Percentiles rank a stretch among this genome's conserved stretches.
phyloP scores from a whole-genome alignment of 2,797 vertebrate species.

The Macropus fuliginosus region DNA sequence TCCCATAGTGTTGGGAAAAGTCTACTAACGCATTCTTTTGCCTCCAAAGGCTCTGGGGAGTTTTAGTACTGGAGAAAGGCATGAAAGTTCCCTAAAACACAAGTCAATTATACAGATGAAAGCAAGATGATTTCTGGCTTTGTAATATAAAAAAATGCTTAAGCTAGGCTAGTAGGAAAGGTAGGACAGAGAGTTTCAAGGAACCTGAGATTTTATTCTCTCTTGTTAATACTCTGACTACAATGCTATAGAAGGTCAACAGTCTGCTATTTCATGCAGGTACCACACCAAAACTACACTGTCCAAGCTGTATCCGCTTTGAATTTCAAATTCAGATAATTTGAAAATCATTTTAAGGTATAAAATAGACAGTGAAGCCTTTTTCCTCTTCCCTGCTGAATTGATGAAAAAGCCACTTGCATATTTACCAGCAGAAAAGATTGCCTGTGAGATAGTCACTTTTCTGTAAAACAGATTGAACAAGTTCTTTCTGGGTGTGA shows the following conservation, averaged over 20 bases:
- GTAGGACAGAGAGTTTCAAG: neutral
- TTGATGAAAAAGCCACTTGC: conserved; percentile 51
- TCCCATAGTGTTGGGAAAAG: neutral
- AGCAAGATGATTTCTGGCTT: conserved; percentile 30
- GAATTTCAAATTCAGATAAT: conserved; percentile 68
- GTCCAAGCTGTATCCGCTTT: conserved; percentile 49
- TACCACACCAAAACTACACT: conserved; percentile 1
- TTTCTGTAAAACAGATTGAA: conserved; percentile 62
- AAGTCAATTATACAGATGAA: neutral
- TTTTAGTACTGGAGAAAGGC: neutral
- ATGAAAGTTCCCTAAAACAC: neutral
- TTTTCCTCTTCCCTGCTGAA: conserved; percentile 17
- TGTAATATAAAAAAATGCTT: neutral
- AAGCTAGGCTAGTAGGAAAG: neutral
- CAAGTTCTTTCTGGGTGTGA: neutral
- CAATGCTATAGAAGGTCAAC: neutral
- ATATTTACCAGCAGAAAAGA: conserved; percentile 36
- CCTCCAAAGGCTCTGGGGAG: neutral
- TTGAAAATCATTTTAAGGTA: conserved; percentile 57
- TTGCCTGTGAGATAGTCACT: conserved; percentile 18
- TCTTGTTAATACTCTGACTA: conserved; percentile 5
- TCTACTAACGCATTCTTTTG: neutral
- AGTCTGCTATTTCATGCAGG: conserved; percentile 39
- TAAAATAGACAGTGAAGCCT: conserved; percentile 23
- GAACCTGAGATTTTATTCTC: neutral